A percentile compares a stretch with the other conserved stretches of the same genome.
Evolutionary conservation across 2,113 vertebrate genomes (phyloP).

Genomic region (Gavia stellata): DNA sequence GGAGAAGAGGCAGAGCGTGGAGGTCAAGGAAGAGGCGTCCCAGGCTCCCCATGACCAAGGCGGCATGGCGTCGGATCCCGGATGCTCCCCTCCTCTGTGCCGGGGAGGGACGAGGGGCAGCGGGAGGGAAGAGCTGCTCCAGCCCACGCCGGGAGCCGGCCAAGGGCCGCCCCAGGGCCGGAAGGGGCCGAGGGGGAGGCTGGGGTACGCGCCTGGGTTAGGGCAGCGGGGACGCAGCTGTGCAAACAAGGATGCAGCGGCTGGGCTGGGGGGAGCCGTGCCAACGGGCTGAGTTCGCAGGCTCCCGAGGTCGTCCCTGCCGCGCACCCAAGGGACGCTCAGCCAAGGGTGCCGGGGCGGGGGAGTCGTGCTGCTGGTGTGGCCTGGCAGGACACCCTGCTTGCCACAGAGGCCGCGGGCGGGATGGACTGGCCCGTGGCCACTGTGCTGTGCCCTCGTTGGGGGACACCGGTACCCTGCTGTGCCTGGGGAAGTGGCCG

Average conservation of each 20-base stretch:
- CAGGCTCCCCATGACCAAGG: not conserved
- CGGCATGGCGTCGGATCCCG: not conserved
- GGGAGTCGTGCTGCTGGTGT: not conserved
- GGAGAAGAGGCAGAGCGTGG: not conserved
- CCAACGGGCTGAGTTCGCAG: not conserved
- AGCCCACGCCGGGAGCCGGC: not conserved
- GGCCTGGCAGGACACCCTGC: not conserved
- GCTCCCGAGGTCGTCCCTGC: not conserved
- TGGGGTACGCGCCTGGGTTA: not conserved
- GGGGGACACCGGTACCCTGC: not conserved
- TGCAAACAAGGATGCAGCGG: conserved; percentile 26
- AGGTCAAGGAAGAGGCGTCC: not conserved
- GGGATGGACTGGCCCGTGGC: not conserved
- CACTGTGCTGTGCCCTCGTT: accelerated
- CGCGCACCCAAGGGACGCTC: not conserved
- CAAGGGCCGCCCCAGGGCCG: not conserved
- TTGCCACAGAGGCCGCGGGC: not conserved
- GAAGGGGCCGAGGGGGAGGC: not conserved
- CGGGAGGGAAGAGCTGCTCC: not conserved
- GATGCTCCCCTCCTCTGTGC: not conserved
- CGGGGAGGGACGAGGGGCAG: not conserved
- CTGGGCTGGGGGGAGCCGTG: not conserved
- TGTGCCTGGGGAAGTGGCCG: accelerated
- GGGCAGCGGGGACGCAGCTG: conserved; percentile 12
- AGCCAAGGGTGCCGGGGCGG: not conserved